phyloP scores from a whole-genome alignment of 2,797 vertebrate genomes.

The Parauchenoglanis punctatus region DNA sequence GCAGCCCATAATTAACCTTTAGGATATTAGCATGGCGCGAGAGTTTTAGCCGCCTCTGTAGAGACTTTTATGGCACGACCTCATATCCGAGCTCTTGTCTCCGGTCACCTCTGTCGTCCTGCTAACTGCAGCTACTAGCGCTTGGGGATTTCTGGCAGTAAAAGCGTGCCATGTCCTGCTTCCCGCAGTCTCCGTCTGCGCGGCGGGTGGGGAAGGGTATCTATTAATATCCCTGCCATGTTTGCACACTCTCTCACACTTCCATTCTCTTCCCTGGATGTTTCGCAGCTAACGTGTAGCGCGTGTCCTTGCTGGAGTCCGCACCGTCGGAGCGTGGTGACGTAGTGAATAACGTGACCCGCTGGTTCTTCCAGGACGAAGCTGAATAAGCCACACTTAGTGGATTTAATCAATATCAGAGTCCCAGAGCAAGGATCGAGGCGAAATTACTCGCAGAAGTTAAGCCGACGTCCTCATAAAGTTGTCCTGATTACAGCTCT shows the following conservation, averaged over 20 bases:
- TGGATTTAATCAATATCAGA: background rate
- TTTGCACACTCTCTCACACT: background rate
- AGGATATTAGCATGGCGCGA: slow-evolving; percentile 20
- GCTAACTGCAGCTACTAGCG: background rate
- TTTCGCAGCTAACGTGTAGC: slow-evolving; percentile 27
- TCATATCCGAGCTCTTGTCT: slow-evolving; percentile 35
- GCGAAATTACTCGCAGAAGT: background rate
- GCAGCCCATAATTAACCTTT: slow-evolving; percentile 36
- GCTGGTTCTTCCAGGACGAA: background rate
- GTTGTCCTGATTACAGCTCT: background rate
- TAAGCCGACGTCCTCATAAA: background rate
- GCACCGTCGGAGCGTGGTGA: background rate
- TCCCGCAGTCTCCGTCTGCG: slow-evolving; percentile 32
- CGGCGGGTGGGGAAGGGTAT: slow-evolving; percentile 51
- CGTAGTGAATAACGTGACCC: slow-evolving; percentile 28
- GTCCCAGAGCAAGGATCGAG: background rate
- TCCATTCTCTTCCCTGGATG: slow-evolving; percentile 20
- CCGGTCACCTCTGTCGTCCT: slow-evolving; percentile 36
- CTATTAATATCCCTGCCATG: slow-evolving; percentile 48
- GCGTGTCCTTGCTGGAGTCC: slow-evolving; percentile 37
- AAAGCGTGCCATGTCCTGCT: slow-evolving; percentile 43
- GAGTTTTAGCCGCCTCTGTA: slow-evolving; percentile 24
- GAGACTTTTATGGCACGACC: slow-evolving; percentile 22
- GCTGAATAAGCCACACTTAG: background rate
- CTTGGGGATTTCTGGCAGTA: slow-evolving; percentile 28